These are phyloP conservation scores for Pollachius pollachius DNA, from an alignment of 2,113 vertebrate genomes.

Conservation along the genomic window DNA sequence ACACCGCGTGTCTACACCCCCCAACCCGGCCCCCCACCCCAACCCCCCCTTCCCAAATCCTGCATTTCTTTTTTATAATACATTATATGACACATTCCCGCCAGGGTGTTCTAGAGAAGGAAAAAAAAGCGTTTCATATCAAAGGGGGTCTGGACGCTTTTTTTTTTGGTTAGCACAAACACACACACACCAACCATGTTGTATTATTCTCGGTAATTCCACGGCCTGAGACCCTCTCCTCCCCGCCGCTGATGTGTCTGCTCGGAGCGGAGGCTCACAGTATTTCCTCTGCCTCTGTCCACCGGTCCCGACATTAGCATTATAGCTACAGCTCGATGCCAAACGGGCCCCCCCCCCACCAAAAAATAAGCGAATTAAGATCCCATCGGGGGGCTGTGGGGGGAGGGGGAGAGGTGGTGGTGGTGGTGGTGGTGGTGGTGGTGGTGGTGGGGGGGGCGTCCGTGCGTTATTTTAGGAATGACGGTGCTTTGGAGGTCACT, in stretches of 20 bases:
- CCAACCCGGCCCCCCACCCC: too few relatives aligned
- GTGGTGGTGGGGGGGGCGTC: constrained; percentile 16
- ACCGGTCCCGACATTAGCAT: constrained; percentile 47
- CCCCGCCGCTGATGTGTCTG: constrained; percentile 38
- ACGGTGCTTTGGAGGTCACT: constrained; percentile 75
- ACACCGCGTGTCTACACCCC: constrained; percentile 28
- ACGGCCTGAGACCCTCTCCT: constrained; percentile 29
- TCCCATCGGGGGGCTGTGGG: constrained; percentile 21
- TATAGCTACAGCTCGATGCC: constrained; percentile 41
- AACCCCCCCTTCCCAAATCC: neutral
- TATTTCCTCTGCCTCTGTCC: constrained; percentile 43
- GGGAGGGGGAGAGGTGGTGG: too few relatives aligned
- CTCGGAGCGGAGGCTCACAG: constrained; percentile 44
- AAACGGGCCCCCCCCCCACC: constrained; percentile 36
- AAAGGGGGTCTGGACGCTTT: constrained; percentile 8
- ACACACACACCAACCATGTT: constrained; percentile 16
- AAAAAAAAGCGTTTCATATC: constrained; percentile 30
- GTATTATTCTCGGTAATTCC: constrained; percentile 24
- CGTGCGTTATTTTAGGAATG: constrained; percentile 41
- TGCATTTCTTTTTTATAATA: constrained; percentile 44
- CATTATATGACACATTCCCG: constrained; percentile 44
- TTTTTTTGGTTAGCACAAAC: constrained; percentile 41
- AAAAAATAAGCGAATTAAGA: constrained; percentile 32
- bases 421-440: neutral
- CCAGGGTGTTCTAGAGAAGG: constrained; percentile 24